These are phyloP conservation scores for Sarcophaga rosellei DNA, from an alignment of 2,888 invertebrate species.

Conservation along the genomic window DNA sequence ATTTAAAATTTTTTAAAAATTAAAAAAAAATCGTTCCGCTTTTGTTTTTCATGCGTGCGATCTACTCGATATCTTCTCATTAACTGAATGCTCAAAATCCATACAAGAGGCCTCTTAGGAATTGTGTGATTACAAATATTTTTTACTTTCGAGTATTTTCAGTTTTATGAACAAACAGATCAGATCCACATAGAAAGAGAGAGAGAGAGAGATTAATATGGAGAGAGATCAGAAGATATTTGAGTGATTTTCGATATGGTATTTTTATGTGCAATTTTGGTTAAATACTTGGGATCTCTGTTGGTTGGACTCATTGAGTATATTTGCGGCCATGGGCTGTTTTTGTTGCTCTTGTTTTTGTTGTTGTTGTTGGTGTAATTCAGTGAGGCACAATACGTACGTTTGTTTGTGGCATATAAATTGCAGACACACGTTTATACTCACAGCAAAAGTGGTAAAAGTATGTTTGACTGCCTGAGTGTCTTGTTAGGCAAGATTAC, in stretches of 20 bases:
- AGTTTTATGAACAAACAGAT: conserved; percentile 20
- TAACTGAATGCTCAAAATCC: conserved; percentile 77
- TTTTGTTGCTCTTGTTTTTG: conserved; percentile 21
- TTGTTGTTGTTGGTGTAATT: neutral
- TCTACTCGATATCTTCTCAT: conserved; percentile 79
- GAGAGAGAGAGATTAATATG: neutral
- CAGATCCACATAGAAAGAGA: conserved; percentile 56
- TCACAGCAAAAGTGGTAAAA: conserved; percentile 43
- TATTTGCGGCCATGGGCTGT: conserved; percentile 67
- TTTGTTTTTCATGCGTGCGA: conserved; percentile 73
- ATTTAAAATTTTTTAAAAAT: conserved; percentile 43
- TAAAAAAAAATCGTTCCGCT: conserved; percentile 48
- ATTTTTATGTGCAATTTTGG: neutral
- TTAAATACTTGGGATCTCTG: conserved; percentile 6
- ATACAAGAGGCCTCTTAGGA: conserved; percentile 61
- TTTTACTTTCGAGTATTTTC: conserved; percentile 41
- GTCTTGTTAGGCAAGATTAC: conserved; percentile 63
- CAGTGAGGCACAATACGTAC: conserved; percentile 1
- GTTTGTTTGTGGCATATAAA: neutral
- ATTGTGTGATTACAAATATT: conserved; percentile 64
- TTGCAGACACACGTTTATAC: conserved; percentile 14
- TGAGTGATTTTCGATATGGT: conserved; percentile 59
- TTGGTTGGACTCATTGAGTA: conserved; percentile 75
- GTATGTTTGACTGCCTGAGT: conserved; percentile 42
- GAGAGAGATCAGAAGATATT: conserved; percentile 38